Percentiles rank a stretch among this genome's conserved stretches.
These are phyloP conservation scores for Prietella phreatophila DNA, from an alignment of 2,113 vertebrate genomes.

Conservation along the genomic window DNA sequence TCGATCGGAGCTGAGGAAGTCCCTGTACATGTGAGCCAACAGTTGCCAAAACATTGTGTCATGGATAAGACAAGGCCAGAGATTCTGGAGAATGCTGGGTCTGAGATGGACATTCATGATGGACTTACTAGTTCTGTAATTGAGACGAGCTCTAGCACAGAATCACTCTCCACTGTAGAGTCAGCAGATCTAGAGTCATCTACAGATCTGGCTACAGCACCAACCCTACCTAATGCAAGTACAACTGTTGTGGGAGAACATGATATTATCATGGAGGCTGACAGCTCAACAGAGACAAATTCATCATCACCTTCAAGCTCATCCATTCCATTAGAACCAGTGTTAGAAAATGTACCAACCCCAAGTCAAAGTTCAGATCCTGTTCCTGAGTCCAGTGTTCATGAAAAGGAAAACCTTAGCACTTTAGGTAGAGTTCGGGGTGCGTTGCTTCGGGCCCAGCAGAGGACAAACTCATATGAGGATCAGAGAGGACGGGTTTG, in stretches of 20 bases:
- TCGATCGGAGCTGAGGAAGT: slow-evolving; percentile 63
- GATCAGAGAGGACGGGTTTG: slow-evolving; percentile 51
- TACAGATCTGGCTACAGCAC: not conserved
- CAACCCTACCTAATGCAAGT: not conserved
- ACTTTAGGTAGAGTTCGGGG: slow-evolving; percentile 64
- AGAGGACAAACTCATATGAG: slow-evolving; percentile 60
- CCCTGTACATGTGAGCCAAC: slow-evolving; percentile 75
- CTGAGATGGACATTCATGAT: slow-evolving; percentile 4
- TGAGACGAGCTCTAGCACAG: slow-evolving; percentile 1
- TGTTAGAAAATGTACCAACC: not conserved
- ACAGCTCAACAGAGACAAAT: not conserved
- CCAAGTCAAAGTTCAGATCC: not conserved
- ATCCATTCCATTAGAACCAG: not conserved
- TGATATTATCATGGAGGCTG: not conserved
- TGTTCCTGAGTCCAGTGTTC: not conserved
- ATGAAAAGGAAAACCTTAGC: slow-evolving; percentile 31
- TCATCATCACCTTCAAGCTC: not conserved
- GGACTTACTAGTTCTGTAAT: not conserved
- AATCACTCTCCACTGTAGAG: not conserved
- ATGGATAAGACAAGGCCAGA: not conserved
- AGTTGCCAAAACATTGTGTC: slow-evolving; percentile 62
- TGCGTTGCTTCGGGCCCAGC: slow-evolving; percentile 78
- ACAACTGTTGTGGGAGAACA: not conserved
- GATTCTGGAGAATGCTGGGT: not conserved
- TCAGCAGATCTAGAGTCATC: not conserved